Conservation (phyloP, 2,113 vertebrate species). For the Odocoileus virginianus region DNA sequence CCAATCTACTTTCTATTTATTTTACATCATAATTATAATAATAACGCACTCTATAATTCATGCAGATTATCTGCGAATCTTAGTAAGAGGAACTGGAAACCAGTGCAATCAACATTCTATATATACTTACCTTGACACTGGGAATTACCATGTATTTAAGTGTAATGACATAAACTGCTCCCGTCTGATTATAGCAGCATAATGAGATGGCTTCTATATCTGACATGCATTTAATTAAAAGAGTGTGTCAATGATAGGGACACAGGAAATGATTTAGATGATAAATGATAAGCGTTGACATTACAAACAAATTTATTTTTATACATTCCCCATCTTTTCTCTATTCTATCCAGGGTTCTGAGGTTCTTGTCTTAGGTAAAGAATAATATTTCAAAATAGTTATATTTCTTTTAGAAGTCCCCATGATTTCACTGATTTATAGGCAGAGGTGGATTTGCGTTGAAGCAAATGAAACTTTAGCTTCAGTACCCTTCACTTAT, state of each 20-base stretch:
- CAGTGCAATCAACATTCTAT: constrained; percentile 58
- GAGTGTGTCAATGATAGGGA: constrained; percentile 7
- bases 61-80: constrained; percentile 43
- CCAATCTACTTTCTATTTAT: background rate
- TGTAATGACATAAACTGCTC: constrained; percentile 63
- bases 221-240: constrained; percentile 55
- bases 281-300: constrained; percentile 42
- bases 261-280: constrained; percentile 43
- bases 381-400: background rate
- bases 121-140: constrained; percentile 51
- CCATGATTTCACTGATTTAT: background rate
- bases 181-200: constrained; percentile 61
- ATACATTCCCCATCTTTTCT: background rate
- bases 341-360: background rate
- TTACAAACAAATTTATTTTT: constrained; percentile 45
- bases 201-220: constrained; percentile 58
- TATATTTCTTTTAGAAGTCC: background rate
- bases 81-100: constrained; percentile 45
- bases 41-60: constrained; percentile 35
- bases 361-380: background rate
- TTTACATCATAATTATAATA: constrained; percentile 40
- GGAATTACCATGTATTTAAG: constrained; percentile 56
- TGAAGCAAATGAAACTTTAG: background rate
- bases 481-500: background rate
- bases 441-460: background rate